Base-by-base conservation (phyloP, 2,113 vertebrate genomes). In the Ranitomeya imitator region DNA sequence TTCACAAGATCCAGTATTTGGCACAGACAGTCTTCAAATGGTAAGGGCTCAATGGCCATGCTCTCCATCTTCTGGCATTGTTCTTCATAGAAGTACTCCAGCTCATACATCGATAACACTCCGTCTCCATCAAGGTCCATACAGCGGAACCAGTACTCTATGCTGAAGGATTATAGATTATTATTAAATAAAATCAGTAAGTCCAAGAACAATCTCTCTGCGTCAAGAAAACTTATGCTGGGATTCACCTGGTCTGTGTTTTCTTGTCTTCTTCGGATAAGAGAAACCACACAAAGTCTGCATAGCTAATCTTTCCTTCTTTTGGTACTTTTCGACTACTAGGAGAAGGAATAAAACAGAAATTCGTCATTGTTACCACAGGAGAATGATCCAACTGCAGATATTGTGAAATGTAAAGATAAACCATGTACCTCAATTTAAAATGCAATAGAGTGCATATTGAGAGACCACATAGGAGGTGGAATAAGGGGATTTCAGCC, bases 111-210 rank as follows among this genome's bases (percentile, higher is more conserved):
- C 88, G 97, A 98, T 86, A 99, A 92, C 65, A 93, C 94, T 0
- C 98, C 98, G 55, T 99, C 98, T 1, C 98, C 98, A 52, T 99
- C 97, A 85, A 99, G 92, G 91, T 99, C 98, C 98, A 99, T 98
- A 90, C 97, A 98, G 91, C 98, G 98, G 94, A 99, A 99, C 98
- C 98, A 99, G 93, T 99, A 99, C 93, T 99, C 98, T 86, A 98
- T 97, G 92, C 98, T 99, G 93, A 45, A 79, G 12, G 3, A 71
- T 61, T 0, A 60, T 14, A 80, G n/a, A n/a, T n/a, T 31, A 31
- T 31, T 31, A 31, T 31, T 8, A 73, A 4, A 37, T 12, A 31
- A 31, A 78, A 78, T 18, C 45, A 52, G 8, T 54, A 26, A 78
- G 19, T 55, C 12, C 51, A 79, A 55, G 19, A 79, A 14, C 21